Conservation (phyloP, 2,113 vertebrate genomes). For the Empidonax traillii region DNA sequence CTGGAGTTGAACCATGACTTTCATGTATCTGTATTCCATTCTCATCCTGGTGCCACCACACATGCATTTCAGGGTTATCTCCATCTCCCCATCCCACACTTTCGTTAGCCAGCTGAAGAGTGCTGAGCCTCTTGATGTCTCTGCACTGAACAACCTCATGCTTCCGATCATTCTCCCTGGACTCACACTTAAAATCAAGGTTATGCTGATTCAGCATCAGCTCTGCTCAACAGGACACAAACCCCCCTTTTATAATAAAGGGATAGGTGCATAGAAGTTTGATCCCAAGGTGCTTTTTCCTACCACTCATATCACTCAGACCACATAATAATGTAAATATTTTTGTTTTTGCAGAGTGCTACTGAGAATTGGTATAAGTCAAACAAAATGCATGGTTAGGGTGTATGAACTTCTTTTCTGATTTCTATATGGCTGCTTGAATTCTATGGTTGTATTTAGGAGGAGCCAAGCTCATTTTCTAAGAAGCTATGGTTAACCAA, state of each 20-base stretch:
- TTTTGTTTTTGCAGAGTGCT: background rate
- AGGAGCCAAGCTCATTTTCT: background rate
- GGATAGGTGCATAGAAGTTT: background rate
- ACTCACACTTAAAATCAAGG: background rate
- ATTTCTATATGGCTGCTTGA: background rate
- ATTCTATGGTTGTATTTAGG: background rate
- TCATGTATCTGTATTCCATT: fast-evolving
- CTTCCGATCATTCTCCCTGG: background rate
- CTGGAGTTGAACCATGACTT: background rate
- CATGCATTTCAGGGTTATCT: background rate
- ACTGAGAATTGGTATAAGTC: background rate
- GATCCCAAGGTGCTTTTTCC: background rate
- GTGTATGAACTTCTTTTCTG: background rate
- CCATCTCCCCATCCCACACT: background rate
- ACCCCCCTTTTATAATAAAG: background rate
- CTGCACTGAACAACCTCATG: background rate
- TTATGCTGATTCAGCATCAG: background rate
- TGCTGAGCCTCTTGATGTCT: background rate
- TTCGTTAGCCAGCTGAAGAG: background rate
- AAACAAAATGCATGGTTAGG: background rate
- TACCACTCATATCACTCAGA: fast-evolving
- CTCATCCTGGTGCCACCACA: background rate
- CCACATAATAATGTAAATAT: background rate
- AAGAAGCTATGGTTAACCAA: background rate
- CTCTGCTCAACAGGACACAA: background rate